Percentiles rank a stretch among this genome's conserved stretches.
These are phyloP conservation scores for Notospermus geniculatus DNA, from an alignment of 1,140 invertebrate species.

Conservation along the genomic window DNA sequence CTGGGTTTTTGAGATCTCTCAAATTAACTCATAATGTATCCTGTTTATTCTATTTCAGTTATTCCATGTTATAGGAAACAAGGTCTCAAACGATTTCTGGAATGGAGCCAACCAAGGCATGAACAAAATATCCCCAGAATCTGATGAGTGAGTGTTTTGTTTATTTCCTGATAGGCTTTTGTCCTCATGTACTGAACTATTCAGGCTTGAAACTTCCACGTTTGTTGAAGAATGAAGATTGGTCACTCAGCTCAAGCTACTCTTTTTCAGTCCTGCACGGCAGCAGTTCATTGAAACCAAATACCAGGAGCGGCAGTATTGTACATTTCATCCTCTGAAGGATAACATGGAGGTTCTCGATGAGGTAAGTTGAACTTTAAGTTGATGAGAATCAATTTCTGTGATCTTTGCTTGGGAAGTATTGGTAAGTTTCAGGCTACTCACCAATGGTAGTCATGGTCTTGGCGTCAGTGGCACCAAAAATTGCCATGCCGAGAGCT, in stretches of 20 bases:
- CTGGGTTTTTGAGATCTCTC: neutral
- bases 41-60: slow-evolving; percentile 32
- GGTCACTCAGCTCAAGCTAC: too few species aligned
- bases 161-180: neutral
- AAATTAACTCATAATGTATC: too few species aligned
- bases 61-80: slow-evolving; percentile 44
- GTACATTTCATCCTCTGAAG: slow-evolving; percentile 25
- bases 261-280: slow-evolving; percentile 10
- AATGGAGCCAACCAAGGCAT: slow-evolving; percentile 5
- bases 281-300: slow-evolving; percentile 35
- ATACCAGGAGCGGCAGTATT: slow-evolving; percentile 33
- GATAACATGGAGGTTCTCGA: slow-evolving; percentile 24
- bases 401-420: too few species aligned
- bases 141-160: neutral
- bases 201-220: too few species aligned
- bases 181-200: too few species aligned
- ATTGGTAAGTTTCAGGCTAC: too few species aligned
- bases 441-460: too few species aligned
- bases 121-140: neutral
- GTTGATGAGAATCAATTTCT: neutral
- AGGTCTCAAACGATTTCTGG: slow-evolving; percentile 45
- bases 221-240: too few species aligned
- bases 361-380: slow-evolving; percentile 26
- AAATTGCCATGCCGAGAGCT: neutral
- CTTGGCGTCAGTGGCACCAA: too few species aligned